Conservation (phyloP, 2,888 invertebrate genomes). For the Seira ritae region DNA sequence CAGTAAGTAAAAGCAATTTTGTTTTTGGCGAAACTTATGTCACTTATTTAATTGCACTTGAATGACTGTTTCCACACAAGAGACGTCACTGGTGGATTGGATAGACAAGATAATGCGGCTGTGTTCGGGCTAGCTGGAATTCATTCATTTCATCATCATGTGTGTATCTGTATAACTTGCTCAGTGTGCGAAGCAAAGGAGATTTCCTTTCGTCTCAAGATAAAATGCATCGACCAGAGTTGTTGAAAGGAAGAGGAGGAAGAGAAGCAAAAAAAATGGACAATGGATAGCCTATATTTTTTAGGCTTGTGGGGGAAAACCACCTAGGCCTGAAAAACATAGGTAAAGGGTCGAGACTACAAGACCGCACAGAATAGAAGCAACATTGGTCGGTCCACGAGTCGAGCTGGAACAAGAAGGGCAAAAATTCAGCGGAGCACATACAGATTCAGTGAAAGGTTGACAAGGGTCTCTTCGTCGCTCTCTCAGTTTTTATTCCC, state of each 20-base stretch:
- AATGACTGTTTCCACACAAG: slow-evolving; percentile 23
- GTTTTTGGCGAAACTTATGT: slow-evolving; percentile 2
- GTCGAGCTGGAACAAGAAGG: slow-evolving; percentile 42
- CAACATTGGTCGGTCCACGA: slow-evolving; percentile 21
- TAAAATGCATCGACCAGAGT: not conserved
- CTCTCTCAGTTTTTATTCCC: slow-evolving; percentile 25
- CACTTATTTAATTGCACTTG: slow-evolving; percentile 24
- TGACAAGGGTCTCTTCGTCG: slow-evolving; percentile 61
- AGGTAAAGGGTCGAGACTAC: slow-evolving; percentile 43
- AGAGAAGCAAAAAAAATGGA: not conserved
- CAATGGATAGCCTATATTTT: not conserved
- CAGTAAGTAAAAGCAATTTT: slow-evolving; percentile 20
- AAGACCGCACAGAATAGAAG: slow-evolving; percentile 47
- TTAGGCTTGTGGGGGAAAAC: not conserved
- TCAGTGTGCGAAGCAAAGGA: not conserved
- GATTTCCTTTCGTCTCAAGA: not conserved
- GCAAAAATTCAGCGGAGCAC: slow-evolving; percentile 57
- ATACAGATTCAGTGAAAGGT: slow-evolving; percentile 59
- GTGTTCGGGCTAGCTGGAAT: not conserved
- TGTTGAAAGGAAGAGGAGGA: slow-evolving; percentile 1
- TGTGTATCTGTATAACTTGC: too few relatives aligned
- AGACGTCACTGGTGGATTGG: slow-evolving; percentile 7
- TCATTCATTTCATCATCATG: too few relatives aligned
- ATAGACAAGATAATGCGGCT: slow-evolving; percentile 13
- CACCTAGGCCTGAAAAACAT: slow-evolving; percentile 23